Base-by-base conservation (phyloP, 2,888 invertebrate genomes). In the Trissonchulus latispiculum region DNA sequence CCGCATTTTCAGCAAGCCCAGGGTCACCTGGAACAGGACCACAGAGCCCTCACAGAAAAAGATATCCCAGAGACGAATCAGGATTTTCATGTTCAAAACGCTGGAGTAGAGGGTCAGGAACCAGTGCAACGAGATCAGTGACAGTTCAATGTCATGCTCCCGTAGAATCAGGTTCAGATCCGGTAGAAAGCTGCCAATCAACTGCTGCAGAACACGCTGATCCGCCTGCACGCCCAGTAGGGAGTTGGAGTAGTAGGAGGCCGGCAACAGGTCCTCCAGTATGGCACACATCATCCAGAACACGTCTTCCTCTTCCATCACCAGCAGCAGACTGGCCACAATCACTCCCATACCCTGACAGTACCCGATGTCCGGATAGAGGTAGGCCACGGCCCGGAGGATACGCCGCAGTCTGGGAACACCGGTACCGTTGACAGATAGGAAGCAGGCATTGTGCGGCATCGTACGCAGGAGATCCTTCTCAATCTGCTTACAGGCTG, bases 251-350 rank as follows among this genome's bases (percentile, higher is more conserved):
- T 95, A 99, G 85, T 96, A 99, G 1, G 95, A 95, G 72, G 97
- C 93, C 59, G 99, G 97, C 76, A 99, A 86, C 23, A 97, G 87
- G 85, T 99, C 96, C 87, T 99, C 97, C n/a, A 99, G 93, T 79
- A 99, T 92, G 1, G 95, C 91, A 78, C 94, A 92, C 92, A 97
- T 93, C 86, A 96, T 91, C 99, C 99, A 99, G 86, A 99, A 99
- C 61, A 93, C 91, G 85, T 95, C 95, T 85, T 99, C 97, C 86
- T 99, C 99, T 84, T 97, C 96, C 87, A 97, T 89, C 75, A 99
- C 88, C 3, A 99, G 86, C 75, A 99, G 85, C 70, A 99, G 86
- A 61, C 92, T 93, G 28, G 95, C 95, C 36, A 92, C 95, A 83
- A 99, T 95, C 82, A 80, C 77, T 1, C 80, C 80, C 77, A 79